Evolutionary conservation across 2,113 vertebrate genomes (phyloP), one percentile per base, ranked within the genome.

Genomic region (Corvus moneduloides): DNA sequence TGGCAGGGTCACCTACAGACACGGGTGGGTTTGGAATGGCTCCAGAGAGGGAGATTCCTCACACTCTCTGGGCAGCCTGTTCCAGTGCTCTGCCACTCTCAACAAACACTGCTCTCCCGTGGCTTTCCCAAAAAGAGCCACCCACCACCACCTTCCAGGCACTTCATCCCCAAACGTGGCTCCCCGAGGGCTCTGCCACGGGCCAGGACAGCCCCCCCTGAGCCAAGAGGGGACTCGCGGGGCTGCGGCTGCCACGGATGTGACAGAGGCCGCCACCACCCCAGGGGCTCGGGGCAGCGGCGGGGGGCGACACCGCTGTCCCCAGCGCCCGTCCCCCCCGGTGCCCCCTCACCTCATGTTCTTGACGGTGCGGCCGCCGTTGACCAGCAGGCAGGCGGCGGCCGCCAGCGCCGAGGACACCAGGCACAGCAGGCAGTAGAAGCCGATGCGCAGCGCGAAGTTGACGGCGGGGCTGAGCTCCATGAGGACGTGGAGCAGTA

Each of bases 351-450:
- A 98, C 99, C 98, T 98, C 99, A 99, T 99, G 97, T 99, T 99
- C 78, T 98, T 98, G 58, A 99, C 96, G 62, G 98, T 99, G 79
- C 99, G 98, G 84, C 99, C 99, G 35, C 99, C 98, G 98, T 99
- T 98, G 87, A 98, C 97, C 92, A 99, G 97, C 48, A 99, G 89
- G 67, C 98, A 99, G 84, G 98, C 59, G 7, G 94, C 98, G 24
- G 97, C 97, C 13, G 98, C 97, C 37, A 98, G 1, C 41, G 95
- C n/a, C 30, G 98, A 98, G 90, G 88, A 5, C 4, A 86, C 6
- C 97, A 99, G 74, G 98, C 99, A 99, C 61, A 98, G 98, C 49
- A 94, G 66, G 73, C 98, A 99, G 96, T 99, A 99, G 68, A 98
- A 97, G 63, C 88, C 90, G 96, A 99, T 96, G 93, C 98, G 99